Evolutionary conservation across 2,888 invertebrate genomes (phyloP).

Genomic region (Tineola bisselliella): DNA sequence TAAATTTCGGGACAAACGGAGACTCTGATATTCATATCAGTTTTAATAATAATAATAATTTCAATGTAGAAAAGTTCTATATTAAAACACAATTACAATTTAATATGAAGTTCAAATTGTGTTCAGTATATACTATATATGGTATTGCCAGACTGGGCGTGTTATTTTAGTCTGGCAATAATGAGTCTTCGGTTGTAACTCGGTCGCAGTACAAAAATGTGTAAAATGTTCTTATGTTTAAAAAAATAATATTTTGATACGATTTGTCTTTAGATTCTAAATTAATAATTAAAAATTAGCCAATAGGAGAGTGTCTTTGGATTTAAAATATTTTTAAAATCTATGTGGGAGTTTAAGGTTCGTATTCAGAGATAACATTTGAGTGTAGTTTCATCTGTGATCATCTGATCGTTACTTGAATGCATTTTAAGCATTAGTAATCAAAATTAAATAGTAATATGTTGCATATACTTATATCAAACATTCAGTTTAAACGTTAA

Average conservation of each 20-base stretch:
- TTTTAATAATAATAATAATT: not conserved
- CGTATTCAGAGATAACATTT: no score
- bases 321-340: not conserved
- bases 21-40: not conserved
- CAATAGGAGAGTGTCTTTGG: not conserved
- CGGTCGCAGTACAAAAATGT: slow-evolving; percentile 2
- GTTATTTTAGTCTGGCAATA: not conserved
- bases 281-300: slow-evolving; percentile 1
- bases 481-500: no score
- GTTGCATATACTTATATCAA: no score
- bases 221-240: not conserved
- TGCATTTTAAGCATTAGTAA: no score
- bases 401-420: no score
- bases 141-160: not conserved
- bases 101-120: no score
- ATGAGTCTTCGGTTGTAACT: not conserved
- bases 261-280: slow-evolving; percentile 30
- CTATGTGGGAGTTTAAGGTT: no score
- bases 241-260: slow-evolving; percentile 47
- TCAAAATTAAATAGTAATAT: no score
- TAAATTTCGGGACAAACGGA: not conserved
- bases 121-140: not conserved
- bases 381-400: no score
- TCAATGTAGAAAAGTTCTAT: no score
- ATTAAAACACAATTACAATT: no score